Base-by-base conservation (phyloP, 2,113 vertebrate genomes). In the Bubo blakistoni region DNA sequence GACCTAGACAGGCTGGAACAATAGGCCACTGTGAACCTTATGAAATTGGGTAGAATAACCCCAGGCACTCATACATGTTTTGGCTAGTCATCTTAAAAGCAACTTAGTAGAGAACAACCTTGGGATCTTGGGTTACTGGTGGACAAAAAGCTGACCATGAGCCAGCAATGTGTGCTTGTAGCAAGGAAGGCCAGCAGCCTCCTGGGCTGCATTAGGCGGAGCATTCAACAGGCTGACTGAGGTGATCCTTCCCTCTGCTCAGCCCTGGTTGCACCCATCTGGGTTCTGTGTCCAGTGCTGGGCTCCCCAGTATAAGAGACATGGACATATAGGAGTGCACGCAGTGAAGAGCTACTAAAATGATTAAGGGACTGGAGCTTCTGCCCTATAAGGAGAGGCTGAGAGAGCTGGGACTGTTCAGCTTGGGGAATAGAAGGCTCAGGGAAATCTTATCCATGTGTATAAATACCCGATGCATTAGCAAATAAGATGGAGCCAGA, bases 261-360 rank as follows among this genome's bases (percentile, higher is more conserved):
- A 90, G 55, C 24, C n/a, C n/a, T 29, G 6, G 11, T 57, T 38
- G 26, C 7, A 27, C 40, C 36, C 2, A 17, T 7, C 29, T 38
- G 32, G 16, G 9, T 49, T 16, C 29, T 57, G 6, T 25, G 21
- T 29, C 13, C 26, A 21, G 24, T 11, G 25, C 25, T 89, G n/a
- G n/a, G 40, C 8, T 76, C 4, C 3, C 10, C 19, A 11, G 1
- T 18, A 21, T 6, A 9, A 42, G 71, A 34, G 16, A 81, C 6
- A 10, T 6, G 38, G 34, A 42, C 32, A 19, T 20, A 67, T 0
- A 47, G 17, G 7, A 61, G 22, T 0, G 1, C 58, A 46, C 24
- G 0, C 2, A 73, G 44, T 40, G 42, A 62, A 85, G 47, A 16
- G 17, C 13, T 81, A 6, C 26, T 36, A 21, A 77, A 72, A 69